Base-by-base conservation (phyloP, 2,888 invertebrate species). In the Microchrysa polita region DNA sequence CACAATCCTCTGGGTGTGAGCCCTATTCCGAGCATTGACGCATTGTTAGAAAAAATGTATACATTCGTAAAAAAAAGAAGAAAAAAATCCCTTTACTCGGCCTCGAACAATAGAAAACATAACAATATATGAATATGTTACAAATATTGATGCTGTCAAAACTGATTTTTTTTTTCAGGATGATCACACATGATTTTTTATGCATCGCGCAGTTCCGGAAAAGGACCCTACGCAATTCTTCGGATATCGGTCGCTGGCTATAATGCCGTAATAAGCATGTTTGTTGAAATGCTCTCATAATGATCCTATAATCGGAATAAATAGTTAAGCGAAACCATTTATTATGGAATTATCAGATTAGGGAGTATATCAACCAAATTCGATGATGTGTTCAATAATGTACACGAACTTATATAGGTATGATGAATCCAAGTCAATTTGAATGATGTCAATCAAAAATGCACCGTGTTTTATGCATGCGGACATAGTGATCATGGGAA, bases 111-210 rank as follows among this genome's bases (percentile, higher is more conserved):
- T 18, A 55, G 48, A 48, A n/a, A 4, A 55, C 5, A 44, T 14
- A 65, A 65, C 65, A 65, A 65, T 65, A 22, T 4, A 48, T 65
- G 65, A 65, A 65, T 65, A 65, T 65, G 48, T 44, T 40, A 61
- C 61, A 40, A 34, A 61, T 18, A 61, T 61, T 16, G 23, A 48
- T 48, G 69, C 57, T 69, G 69, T 69, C 69, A 69, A 69, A 69
- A 69, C 57, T 57, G 55, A 57, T 57, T 69, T 69, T 69, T 69
- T 69, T 16, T 69, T 69, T 69, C n/a, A 69, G 69, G 69, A 69
- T 69, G 57, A 69, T 69, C 57, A 16, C 40, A 57, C 55, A 40
- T 57, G 18, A 34, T 14, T 16, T 57, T 69, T 69, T 34, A 34
- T 34, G 40, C 23, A 23, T 4, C 40, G 7, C 40, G n/a, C 16